Evolutionary conservation across 92 coral and sea anemone species (phyloP), one percentile per base, ranked within the genome.

Genomic region (Porites lobata): DNA sequence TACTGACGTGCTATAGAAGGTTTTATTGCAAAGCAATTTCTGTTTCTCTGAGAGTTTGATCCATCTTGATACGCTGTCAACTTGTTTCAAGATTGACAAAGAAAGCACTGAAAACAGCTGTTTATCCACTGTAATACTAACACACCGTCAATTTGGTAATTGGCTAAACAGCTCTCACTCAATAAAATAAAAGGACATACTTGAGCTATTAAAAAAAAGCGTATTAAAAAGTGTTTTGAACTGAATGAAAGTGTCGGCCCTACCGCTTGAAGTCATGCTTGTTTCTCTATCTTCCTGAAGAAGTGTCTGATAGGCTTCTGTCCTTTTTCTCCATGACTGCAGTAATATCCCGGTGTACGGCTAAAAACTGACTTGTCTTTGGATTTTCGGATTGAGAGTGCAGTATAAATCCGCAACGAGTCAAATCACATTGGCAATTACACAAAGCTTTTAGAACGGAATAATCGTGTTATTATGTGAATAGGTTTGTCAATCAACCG

Each of bases 381-480:
- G 69, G 52, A 68, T 68, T 52, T 54, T 81, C 6, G 19, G 50
- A 24, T 29, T 13, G 29, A 8, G 76, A 6, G 51, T 81, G 66
- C 65, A 19, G 38, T 50, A 24, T 38, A 38, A 38, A 67, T 2
- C 17, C 65, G 9, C 8, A 53, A 1, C 51, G 29, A 18, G 62
- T 24, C 69, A 64, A 38, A 63, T 14, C 15, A 57, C 9, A 57
- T 21, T 61, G 14, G 66, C 24, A 81, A 67, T 68, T 68, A 67
- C 17, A 81, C 53, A 50, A 51, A 2, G 50, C 9, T 14, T 68
- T 29, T 24, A 26, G 66, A 54, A 22, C n/a, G 10, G 83, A 79
- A 50, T 38, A 79, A 79, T 79, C 83, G 52, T 64, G 51, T 78
- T 78, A 81, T 22, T 43, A 19, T 22, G 21, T 81, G 76, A 67